Evolutionary conservation across 2,113 vertebrate species (phyloP).

Genomic region (Stictonetta naevosa): DNA sequence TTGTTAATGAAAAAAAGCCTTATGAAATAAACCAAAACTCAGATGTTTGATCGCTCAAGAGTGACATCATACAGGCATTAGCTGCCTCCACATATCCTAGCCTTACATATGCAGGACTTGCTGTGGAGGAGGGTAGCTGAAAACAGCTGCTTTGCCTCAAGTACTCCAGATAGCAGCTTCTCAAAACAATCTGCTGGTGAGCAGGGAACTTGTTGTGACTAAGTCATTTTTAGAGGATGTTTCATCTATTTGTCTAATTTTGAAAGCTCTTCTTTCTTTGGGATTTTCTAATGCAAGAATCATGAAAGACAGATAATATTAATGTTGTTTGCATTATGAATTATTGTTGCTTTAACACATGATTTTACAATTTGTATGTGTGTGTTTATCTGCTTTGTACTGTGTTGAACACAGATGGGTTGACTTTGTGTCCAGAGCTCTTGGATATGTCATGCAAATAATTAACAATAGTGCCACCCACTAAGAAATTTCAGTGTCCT

Average conservation of each 20-base stretch:
- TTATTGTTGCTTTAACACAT: neutral
- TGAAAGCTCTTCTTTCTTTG: conserved; percentile 17
- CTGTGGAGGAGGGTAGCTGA: neutral
- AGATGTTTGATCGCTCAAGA: conserved; percentile 16
- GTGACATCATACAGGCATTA: conserved; percentile 26
- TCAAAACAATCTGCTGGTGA: conserved; percentile 37
- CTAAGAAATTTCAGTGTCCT: neutral
- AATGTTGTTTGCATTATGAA: neutral
- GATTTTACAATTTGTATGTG: neutral
- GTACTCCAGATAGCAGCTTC: conserved; percentile 30
- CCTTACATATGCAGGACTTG: neutral
- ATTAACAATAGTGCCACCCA: conserved; percentile 22
- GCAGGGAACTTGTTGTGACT: conserved; percentile 10
- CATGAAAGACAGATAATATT: neutral
- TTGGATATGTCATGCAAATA: neutral
- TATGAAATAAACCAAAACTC: conserved; percentile 18
- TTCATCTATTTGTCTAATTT: conserved; percentile 30
- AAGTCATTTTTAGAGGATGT: conserved; percentile 22
- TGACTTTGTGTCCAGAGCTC: neutral
- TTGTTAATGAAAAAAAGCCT: conserved; percentile 14
- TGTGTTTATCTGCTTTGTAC: neutral
- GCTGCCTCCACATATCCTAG: neutral
- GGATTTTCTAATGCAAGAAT: neutral
- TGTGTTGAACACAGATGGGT: neutral
- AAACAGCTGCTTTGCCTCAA: conserved; percentile 42